phyloP scores from a whole-genome alignment of 1,140 invertebrate genomes.

The Drosophila tani region DNA sequence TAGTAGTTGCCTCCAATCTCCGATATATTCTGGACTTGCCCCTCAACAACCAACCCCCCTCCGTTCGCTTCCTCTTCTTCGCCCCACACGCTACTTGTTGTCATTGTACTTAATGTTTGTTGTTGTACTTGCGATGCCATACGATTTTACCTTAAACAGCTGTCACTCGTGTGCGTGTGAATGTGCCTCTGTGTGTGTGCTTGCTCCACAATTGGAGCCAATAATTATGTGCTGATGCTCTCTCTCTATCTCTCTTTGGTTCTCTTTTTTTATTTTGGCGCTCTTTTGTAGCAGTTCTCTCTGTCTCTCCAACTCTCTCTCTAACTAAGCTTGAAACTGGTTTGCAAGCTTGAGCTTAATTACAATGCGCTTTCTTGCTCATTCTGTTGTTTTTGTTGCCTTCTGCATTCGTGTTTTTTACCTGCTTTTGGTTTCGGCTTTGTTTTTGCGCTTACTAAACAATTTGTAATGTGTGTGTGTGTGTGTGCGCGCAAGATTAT shows the following conservation, averaged over 20 bases:
- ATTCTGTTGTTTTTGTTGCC: conserved; percentile 54
- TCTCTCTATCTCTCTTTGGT: conserved; percentile 10
- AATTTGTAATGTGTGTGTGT: conserved; percentile 62
- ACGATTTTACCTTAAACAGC: conserved; percentile 75
- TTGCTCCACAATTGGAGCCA: conserved; percentile 62
- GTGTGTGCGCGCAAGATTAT: conserved; percentile 63
- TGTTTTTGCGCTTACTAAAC: conserved; percentile 63
- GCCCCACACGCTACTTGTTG: conserved; percentile 58
- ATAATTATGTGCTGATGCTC: conserved; percentile 45
- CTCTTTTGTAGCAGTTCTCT: conserved; percentile 9
- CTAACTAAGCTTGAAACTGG: conserved; percentile 61
- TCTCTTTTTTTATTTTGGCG: conserved; percentile 10
- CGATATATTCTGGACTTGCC: conserved; percentile 1
- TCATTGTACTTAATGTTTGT: conserved; percentile 52
- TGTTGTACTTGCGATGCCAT: conserved; percentile 38
- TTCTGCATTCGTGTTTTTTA: conserved; percentile 72
- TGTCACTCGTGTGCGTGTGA: conserved; percentile 60
- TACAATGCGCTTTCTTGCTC: conserved; percentile 69
- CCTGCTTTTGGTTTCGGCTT: conserved; percentile 49
- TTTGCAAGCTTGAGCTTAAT: conserved; percentile 74
- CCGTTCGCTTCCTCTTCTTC: not conserved
- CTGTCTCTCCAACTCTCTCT: conserved; percentile 9
- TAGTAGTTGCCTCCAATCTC: conserved; percentile 14
- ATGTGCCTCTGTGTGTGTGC: conserved; percentile 14
- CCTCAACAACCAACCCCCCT: not conserved